Base-by-base conservation (phyloP, 2,113 vertebrate species). In the Nyctibius bracteatus region DNA sequence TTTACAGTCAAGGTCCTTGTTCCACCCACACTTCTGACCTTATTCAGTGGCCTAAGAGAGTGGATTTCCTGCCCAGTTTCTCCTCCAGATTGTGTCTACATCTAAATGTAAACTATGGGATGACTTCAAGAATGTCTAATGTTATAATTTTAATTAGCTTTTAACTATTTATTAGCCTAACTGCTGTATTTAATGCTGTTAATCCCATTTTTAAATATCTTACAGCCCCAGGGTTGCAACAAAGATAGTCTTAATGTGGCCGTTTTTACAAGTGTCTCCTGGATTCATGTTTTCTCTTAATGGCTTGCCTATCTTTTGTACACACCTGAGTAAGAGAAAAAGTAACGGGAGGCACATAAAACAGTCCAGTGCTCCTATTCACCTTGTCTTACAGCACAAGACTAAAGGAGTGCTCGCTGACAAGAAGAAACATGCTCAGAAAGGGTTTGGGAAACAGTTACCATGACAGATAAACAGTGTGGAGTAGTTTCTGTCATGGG, bases 271-370 rank as follows among this genome's bases (percentile, higher is more conserved):
- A 65, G 18, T 13, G 4, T 30, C 46, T 54, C 17, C 54, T 67
- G 80, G 43, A 30, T 63, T n/a, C 18, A 1, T 1, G 0, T 47
- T 66, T 73, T 82, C 24, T 68, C 20, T 46, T 59, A 33, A 21
- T 30, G 35, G 8, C 31, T 92, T 92, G 43, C 25, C 30, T 62
- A 5, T 39, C 71, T 67, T 86, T 47, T 43, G 47, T 31, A 22
- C 10, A 7, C 33, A 61, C 30, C 30, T 41, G 43, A 79, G 28
- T n/a, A 57, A 66, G 55, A 59, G 49, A 57, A 84, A 24, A 44
- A 0, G 0, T 46, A 92, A 75, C 0, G 0, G 11, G 15, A 37
- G 52, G 8, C 51, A 67, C 30, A 33, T 46, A 25, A 73, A 75
- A 30, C 46, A 77, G 31, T 44, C 47, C 35, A 37, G 8, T 37